Percentiles rank a stretch among this genome's conserved stretches.
These are phyloP conservation scores for Allophyes oxyacanthae DNA, from an alignment of 2,888 invertebrate species.

Conservation along the genomic window DNA sequence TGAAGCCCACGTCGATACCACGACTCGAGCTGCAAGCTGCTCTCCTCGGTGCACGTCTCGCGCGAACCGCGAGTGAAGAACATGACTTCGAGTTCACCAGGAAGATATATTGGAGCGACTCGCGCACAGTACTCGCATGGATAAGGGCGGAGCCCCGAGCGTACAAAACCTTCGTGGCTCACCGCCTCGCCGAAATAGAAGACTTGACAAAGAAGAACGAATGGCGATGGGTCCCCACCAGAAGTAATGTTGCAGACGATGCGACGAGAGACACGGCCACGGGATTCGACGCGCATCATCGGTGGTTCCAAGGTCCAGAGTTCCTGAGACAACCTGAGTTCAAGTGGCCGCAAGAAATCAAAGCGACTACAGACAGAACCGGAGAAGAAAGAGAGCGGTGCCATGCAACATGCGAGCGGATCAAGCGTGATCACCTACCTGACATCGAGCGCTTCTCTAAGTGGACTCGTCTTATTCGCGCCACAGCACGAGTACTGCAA, in stretches of 20 bases:
- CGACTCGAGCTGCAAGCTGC: neutral
- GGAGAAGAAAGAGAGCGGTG: neutral
- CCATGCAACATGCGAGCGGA: neutral
- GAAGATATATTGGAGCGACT: neutral
- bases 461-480: neutral
- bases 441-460: neutral
- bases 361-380: neutral
- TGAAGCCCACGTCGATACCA: neutral
- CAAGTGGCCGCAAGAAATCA: neutral
- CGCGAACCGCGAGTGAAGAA: neutral
- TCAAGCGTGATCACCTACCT: neutral
- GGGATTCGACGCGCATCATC: neutral
- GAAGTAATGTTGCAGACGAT: neutral
- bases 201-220: neutral
- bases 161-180: neutral
- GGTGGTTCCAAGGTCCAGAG: neutral
- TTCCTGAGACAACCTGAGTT: neutral
- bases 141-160: neutral
- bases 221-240: neutral
- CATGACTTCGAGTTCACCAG: neutral
- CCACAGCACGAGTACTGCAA: neutral
- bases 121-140: neutral
- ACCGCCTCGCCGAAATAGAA: neutral
- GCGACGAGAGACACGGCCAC: neutral
- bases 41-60: neutral